A percentile compares a stretch with the other conserved stretches of the same genome.
phyloP scores from a whole-genome alignment of 2,113 vertebrate genomes.

The Chaetodon trifascialis region DNA sequence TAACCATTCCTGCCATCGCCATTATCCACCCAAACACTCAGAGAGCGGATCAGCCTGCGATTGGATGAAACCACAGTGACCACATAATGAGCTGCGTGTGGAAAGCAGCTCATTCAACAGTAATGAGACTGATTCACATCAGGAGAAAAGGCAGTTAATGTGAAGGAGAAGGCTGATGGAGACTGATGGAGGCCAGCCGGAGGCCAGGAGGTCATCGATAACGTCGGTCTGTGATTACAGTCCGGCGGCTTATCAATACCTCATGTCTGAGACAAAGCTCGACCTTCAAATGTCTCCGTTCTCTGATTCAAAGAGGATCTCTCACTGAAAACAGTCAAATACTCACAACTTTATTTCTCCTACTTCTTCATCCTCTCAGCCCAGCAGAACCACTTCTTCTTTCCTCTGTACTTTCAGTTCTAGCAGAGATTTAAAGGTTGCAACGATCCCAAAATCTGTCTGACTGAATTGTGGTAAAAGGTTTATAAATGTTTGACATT shows the following conservation, averaged over 20 bases:
- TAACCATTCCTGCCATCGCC: conserved; percentile 11
- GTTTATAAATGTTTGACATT: too few species aligned
- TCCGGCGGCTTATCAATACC: neutral
- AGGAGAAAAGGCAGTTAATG: neutral
- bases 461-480: too few species aligned
- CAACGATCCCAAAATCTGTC: too few species aligned
- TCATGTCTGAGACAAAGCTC: conserved; percentile 6
- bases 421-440: too few species aligned
- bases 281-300: conserved; percentile 18
- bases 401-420: too few species aligned
- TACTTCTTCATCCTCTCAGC: too few species aligned
- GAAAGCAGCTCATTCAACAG: neutral
- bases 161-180: neutral
- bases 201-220: conserved; percentile 58
- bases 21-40: neutral
- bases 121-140: conserved; percentile 47
- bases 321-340: neutral
- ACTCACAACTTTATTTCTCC: too few species aligned
- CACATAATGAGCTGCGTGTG: conserved; percentile 18
- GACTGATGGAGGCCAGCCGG: too few species aligned
- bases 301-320: neutral
- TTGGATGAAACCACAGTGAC: conserved; percentile 18
- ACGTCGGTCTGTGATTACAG: neutral
- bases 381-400: too few species aligned
- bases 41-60: conserved; percentile 6